Evolutionary conservation across 2,797 vertebrate species (phyloP).

Genomic region (Limnodromus scolopaceus): DNA sequence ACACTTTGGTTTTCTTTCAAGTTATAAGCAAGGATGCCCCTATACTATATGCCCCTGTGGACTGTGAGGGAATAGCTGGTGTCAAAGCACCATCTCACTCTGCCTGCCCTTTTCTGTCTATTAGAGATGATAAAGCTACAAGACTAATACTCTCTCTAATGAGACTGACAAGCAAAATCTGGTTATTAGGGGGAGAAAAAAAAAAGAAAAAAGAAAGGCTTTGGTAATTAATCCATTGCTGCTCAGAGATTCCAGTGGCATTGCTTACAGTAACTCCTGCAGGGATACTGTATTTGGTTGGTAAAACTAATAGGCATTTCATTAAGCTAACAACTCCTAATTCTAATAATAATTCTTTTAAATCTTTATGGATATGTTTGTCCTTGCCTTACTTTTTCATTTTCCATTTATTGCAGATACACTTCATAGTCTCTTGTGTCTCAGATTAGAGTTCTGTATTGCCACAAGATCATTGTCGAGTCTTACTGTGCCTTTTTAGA

Average conservation of each 20-base stretch:
- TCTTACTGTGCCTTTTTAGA: background rate
- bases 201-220: background rate
- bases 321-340: slow-evolving; percentile 25
- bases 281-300: background rate
- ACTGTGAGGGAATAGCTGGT: background rate
- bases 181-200: background rate
- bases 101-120: background rate
- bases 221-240: background rate
- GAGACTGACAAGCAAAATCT: background rate
- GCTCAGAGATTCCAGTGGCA: background rate
- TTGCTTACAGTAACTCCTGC: background rate
- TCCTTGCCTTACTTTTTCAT: background rate
- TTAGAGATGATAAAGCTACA: background rate
- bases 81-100: background rate
- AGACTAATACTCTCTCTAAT: background rate
- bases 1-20: background rate
- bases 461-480: background rate
- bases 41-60: background rate
- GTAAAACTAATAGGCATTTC: slow-evolving; percentile 11
- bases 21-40: background rate
- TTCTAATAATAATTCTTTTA: background rate
- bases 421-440: background rate
- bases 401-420: background rate
- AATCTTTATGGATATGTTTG: background rate
- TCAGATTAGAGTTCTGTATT: background rate